phyloP scores from a whole-genome alignment of 2,113 vertebrate species.

The Tachysurus fulvidraco region DNA sequence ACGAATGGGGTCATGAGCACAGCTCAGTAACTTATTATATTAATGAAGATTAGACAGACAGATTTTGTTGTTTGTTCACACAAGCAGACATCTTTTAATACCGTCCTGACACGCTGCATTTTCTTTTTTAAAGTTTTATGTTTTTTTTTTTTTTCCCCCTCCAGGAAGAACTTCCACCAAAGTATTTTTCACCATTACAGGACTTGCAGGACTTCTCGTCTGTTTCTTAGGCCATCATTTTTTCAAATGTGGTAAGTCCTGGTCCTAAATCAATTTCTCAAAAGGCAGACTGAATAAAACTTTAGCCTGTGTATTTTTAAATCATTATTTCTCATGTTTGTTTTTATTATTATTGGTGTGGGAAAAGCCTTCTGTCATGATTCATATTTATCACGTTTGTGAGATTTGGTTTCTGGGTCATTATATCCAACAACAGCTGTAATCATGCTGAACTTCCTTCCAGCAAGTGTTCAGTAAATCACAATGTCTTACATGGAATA shows the following conservation, averaged over 20 bases:
- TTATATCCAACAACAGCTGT: not conserved
- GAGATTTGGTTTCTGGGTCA: not conserved
- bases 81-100: no score
- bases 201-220: conserved; percentile 83
- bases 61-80: no score
- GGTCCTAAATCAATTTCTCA: not conserved
- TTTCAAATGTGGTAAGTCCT: conserved; percentile 88
- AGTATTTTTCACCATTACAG: conserved; percentile 84
- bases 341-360: not conserved
- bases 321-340: not conserved
- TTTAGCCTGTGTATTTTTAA: not conserved
- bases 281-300: not conserved
- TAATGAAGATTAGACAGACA: no score
- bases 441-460: not conserved
- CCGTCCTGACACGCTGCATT: not conserved
- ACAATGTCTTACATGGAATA: not conserved
- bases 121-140: not conserved
- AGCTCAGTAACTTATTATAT: no score
- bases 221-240: conserved; percentile 93
- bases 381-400: not conserved
- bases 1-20: no score
- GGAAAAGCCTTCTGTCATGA: not conserved
- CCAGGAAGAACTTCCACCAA: conserved; percentile 85
- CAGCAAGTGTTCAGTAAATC: conserved; percentile 16
- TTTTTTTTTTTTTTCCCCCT: conserved; percentile 31